Evolutionary conservation across 1,140 invertebrate species (phyloP), one percentile per base, ranked within the genome.

Genomic region (Glossosoma conforme): DNA sequence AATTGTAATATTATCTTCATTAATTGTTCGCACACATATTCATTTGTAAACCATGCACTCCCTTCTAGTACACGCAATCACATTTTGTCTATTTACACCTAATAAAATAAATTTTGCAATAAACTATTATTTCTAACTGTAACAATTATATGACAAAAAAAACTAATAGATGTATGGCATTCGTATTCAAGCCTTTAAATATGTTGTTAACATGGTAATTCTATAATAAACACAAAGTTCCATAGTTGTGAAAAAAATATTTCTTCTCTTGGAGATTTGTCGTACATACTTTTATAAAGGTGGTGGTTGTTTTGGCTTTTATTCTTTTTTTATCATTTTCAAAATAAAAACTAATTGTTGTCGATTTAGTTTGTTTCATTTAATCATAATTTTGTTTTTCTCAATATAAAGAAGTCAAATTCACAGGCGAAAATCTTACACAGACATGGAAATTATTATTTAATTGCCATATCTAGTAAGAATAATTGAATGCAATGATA

Each of bases 121-220:
- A 44, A 41, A 51, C 37, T 56, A 50, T 50, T 50, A 24, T 28
- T 25, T 10, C 41, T 43, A 43, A 14, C 14, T 21, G 30, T 44
- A 56, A 46, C 47, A 47, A 20, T 56, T 51, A 56, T 35, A 51
- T 49, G 19, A 42, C 24, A 40, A 13, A 40, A 41, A 50, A 51
- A 56, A 42, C 44, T 47, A 56, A 38, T 35, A 46, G 48, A 56
- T 20, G 37, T 56, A 56, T 56, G 54, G 54, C 54, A 56, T 50
- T 56, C 19, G 30, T 19, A 37, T 44, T 44, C 20, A 33, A 52
- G 50, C 50, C 50, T 38, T 52, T 42, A n/a, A n/a, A n/a, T n/a
- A n/a, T n/a, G n/a, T n/a, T n/a, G n/a, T n/a, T n/a, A n/a, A n/a
- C n/a, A n/a, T n/a, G n/a, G n/a, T n/a, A n/a, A n/a, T n/a, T n/a